Percentiles rank a stretch among this genome's conserved stretches.
Evolutionary conservation across 2,113 vertebrate species (phyloP).

Genomic region (Callionymus lyra): DNA sequence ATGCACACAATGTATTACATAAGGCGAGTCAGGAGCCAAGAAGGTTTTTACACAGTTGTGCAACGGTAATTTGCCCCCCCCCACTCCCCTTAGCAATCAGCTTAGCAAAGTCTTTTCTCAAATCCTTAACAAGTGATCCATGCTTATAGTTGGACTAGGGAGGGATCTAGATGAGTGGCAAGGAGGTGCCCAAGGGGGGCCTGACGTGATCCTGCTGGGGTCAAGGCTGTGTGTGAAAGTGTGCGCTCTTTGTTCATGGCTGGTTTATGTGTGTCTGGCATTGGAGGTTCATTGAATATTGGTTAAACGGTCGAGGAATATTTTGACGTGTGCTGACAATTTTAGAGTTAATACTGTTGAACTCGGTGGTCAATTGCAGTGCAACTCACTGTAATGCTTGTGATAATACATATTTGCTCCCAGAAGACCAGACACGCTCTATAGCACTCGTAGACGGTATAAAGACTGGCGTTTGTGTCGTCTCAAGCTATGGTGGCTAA

Average conservation of each 20-base stretch:
- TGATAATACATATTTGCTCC: too few species aligned
- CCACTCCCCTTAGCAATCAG: constrained; percentile 48
- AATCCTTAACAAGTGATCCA: constrained; percentile 51
- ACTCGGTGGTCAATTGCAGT: too few species aligned
- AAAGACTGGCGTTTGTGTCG: too few species aligned
- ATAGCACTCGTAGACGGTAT: too few species aligned
- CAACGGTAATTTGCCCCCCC: constrained; percentile 48
- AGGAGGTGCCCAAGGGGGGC: constrained; percentile 28
- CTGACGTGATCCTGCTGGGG: constrained; percentile 25
- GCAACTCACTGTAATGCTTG: too few species aligned
- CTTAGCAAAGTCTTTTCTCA: constrained; percentile 55
- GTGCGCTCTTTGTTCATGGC: constrained; percentile 10
- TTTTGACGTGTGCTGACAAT: too few species aligned
- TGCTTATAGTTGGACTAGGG: constrained; percentile 32
- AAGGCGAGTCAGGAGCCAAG: constrained; percentile 51
- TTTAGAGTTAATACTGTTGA: too few species aligned
- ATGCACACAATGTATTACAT: constrained; percentile 48
- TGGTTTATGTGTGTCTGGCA: constrained; percentile 7
- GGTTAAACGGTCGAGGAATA: too few species aligned
- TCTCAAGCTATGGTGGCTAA: too few species aligned
- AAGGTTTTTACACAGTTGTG: constrained; percentile 49
- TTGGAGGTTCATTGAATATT: too few species aligned
- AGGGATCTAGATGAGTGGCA: constrained; percentile 39
- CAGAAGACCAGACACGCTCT: too few species aligned
- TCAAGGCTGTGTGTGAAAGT: constrained; percentile 21